phyloP scores from a whole-genome alignment of 2,888 invertebrate species.

The Opisthograptis luteolata region DNA sequence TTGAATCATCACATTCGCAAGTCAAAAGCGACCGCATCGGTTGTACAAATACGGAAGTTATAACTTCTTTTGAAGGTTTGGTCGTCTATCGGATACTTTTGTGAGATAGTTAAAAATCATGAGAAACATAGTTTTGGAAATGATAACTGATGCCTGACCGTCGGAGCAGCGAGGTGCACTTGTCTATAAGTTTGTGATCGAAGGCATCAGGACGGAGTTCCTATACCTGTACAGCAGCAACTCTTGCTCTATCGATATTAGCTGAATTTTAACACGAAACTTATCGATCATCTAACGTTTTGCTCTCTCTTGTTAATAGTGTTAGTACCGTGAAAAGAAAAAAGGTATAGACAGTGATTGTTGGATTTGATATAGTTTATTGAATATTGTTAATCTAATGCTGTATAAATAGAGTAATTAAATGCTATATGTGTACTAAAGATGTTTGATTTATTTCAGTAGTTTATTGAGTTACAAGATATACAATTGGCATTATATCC shows the following conservation, averaged over 20 bases:
- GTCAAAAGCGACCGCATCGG: constrained; percentile 35
- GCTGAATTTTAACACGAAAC: constrained; percentile 54
- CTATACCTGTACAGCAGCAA: constrained; percentile 60
- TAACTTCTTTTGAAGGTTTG: constrained; percentile 23
- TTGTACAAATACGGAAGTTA: constrained; percentile 16
- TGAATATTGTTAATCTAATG: constrained; percentile 84
- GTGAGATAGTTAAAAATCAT: constrained; percentile 25
- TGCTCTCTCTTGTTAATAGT: constrained; percentile 81
- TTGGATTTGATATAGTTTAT: constrained; percentile 85
- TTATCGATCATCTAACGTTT: constrained; percentile 70
- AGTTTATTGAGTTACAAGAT: constrained; percentile 51
- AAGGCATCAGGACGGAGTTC: constrained; percentile 57
- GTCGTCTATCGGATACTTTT: constrained; percentile 35
- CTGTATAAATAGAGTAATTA: constrained; percentile 84
- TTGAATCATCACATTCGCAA: constrained; percentile 31
- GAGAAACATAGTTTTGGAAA: constrained; percentile 31
- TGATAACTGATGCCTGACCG: constrained; percentile 24
- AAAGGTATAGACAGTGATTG: constrained; percentile 81
- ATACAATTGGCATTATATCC: constrained; percentile 54
- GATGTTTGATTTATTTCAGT: constrained; percentile 79
- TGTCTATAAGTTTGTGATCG: neutral
- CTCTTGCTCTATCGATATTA: constrained; percentile 58
- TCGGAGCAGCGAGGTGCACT: constrained; percentile 9
- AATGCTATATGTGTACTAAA: constrained; percentile 82
- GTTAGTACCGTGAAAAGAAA: constrained; percentile 79